Conservation (phyloP, 92 coral and sea anemone genomes). For the Muricea muricata region DNA sequence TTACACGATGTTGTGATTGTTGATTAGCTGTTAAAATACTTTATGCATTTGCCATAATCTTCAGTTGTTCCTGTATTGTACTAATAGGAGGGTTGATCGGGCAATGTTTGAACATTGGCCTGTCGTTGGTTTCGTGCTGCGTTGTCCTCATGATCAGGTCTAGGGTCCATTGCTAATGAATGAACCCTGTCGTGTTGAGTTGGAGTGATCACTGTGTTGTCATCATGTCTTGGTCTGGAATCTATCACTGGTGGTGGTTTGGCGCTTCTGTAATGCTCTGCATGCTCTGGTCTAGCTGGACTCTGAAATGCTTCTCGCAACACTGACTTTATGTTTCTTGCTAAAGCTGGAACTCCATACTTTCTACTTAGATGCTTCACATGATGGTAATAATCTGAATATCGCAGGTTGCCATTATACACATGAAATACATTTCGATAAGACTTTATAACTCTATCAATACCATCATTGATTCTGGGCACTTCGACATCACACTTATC, state of each 20-base stretch:
- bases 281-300: not conserved
- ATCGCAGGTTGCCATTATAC: constrained; percentile 36
- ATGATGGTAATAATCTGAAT: not conserved
- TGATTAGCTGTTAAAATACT: too few species aligned
- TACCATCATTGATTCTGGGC: not conserved
- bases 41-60: too few species aligned
- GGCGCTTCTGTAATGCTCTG: not conserved
- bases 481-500: constrained; percentile 30
- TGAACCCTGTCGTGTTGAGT: not conserved
- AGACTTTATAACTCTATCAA: not conserved
- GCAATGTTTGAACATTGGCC: too few species aligned
- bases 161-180: not conserved
- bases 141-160: too few species aligned
- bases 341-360: constrained; percentile 27
- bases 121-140: too few species aligned
- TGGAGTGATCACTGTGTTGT: not conserved
- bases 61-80: too few species aligned
- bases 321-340: constrained; percentile 10
- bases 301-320: not conserved
- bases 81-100: too few species aligned
- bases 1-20: too few species aligned
- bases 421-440: constrained; percentile 9
- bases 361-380: constrained; percentile 20
- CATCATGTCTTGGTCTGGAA: not conserved
- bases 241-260: not conserved